Percentiles rank a stretch among this genome's conserved stretches.
Evolutionary conservation across 2,888 invertebrate species (phyloP).

Genomic region (Amphipoea lucens): DNA sequence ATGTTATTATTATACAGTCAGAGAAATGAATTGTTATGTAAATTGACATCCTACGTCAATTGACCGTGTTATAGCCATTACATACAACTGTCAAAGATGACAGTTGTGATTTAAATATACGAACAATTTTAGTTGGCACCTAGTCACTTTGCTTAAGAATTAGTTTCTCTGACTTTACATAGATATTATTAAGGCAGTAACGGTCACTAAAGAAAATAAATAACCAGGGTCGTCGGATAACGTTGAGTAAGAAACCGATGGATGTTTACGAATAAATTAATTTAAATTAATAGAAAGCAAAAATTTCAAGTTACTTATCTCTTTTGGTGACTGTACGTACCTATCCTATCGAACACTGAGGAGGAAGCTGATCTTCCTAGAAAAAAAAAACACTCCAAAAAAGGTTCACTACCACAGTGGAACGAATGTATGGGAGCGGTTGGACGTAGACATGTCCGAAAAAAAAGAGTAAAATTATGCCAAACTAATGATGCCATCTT

Average conservation of each 20-base stretch:
- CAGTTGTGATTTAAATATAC: neutral
- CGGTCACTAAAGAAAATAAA: neutral
- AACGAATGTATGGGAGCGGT: too few relatives aligned
- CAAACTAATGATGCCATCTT: too few relatives aligned
- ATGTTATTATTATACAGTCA: neutral
- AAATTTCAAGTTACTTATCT: neutral
- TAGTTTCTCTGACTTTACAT: neutral
- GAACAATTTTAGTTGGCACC: too few relatives aligned
- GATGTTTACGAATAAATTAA: neutral
- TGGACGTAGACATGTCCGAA: too few relatives aligned
- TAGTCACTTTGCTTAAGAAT: neutral
- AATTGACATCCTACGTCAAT: neutral
- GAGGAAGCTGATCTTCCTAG: conserved; percentile 22
- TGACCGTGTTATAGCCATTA: neutral
- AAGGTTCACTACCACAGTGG: neutral
- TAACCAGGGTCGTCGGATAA: neutral
- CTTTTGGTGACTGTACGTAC: neutral
- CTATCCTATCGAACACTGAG: neutral
- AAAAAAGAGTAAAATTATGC: too few relatives aligned
- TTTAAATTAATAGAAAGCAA: neutral
- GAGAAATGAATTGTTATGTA: neutral
- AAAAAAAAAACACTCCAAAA: conserved; percentile 21
- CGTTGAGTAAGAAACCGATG: neutral
- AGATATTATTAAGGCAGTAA: neutral
- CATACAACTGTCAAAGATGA: neutral